Evolutionary conservation across 2,113 vertebrate species (phyloP).

Genomic region (Mastomys natalensis): DNA sequence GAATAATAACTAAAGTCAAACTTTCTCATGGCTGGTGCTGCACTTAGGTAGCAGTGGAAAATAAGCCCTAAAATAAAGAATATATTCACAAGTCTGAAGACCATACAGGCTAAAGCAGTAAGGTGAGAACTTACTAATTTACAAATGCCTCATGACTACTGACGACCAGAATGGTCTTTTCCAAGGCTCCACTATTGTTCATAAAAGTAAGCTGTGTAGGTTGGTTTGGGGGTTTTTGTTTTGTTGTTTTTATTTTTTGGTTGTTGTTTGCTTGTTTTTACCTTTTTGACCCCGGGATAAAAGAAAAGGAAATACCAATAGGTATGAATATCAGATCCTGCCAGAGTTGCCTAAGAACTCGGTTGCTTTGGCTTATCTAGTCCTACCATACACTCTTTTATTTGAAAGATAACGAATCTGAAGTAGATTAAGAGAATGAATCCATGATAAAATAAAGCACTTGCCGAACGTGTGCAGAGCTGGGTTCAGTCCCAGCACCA

Average conservation of each 20-base stretch:
- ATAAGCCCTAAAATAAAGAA: neutral
- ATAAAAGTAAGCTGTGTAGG: neutral
- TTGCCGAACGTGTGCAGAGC: neutral
- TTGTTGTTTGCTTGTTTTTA: neutral
- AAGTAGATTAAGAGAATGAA: neutral
- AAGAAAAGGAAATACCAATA: neutral
- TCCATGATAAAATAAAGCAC: neutral
- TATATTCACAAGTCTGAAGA: constrained; percentile 22
- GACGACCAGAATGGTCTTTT: neutral
- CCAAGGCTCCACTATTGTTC: neutral
- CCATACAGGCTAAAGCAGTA: neutral
- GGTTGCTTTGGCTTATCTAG: neutral
- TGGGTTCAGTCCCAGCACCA: neutral
- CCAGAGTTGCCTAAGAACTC: neutral
- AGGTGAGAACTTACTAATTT: neutral
- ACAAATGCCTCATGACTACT: neutral
- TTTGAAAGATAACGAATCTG: constrained; percentile 24
- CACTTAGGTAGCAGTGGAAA: neutral
- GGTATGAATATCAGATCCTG: neutral
- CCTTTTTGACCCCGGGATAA: neutral
- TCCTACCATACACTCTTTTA: neutral
- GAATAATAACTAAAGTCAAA: constrained; percentile 26
- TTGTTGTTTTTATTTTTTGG: neutral
- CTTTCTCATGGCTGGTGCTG: neutral
- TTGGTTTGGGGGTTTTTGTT: neutral